phyloP scores from a whole-genome alignment of 2,797 vertebrate species.

The Micrastur ruficollis region DNA sequence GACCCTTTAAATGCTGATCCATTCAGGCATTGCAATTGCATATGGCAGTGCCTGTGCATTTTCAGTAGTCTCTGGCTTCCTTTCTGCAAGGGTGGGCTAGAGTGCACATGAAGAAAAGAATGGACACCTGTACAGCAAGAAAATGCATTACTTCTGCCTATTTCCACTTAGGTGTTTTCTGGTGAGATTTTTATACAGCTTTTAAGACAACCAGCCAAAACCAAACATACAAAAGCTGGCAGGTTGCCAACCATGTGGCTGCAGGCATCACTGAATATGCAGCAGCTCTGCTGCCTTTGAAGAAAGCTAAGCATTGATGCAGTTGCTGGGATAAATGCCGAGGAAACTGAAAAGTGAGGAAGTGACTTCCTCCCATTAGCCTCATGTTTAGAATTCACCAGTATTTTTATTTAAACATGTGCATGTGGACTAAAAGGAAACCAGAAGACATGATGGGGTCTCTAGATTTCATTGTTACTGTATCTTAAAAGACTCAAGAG shows the following conservation, averaged over 20 bases:
- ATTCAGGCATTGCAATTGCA: neutral
- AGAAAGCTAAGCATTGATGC: constrained; percentile 59
- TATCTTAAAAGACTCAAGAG: neutral
- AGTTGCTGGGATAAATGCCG: constrained; percentile 32
- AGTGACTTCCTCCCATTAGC: constrained; percentile 3
- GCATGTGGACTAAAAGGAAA: neutral
- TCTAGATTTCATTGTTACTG: neutral
- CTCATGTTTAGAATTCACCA: constrained; percentile 6
- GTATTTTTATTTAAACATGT: neutral
- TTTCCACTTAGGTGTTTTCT: neutral
- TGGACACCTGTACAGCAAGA: neutral
- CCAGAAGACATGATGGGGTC: neutral
- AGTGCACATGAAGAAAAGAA: neutral
- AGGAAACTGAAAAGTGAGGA: constrained; percentile 52
- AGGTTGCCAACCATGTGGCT: neutral
- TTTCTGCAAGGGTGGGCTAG: neutral
- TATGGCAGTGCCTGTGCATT: neutral
- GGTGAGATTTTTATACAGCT: neutral
- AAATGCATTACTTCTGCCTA: neutral
- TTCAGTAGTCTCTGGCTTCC: neutral
- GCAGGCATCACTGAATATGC: neutral
- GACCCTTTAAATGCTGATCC: neutral
- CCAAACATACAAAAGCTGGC: neutral
- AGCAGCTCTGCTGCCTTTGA: neutral
- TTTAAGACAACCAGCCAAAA: neutral